Percentiles rank a stretch among this genome's conserved stretches.
Conservation (phyloP, 2,797 vertebrate genomes). For the Poeciliopsis paucimaculata region DNA sequence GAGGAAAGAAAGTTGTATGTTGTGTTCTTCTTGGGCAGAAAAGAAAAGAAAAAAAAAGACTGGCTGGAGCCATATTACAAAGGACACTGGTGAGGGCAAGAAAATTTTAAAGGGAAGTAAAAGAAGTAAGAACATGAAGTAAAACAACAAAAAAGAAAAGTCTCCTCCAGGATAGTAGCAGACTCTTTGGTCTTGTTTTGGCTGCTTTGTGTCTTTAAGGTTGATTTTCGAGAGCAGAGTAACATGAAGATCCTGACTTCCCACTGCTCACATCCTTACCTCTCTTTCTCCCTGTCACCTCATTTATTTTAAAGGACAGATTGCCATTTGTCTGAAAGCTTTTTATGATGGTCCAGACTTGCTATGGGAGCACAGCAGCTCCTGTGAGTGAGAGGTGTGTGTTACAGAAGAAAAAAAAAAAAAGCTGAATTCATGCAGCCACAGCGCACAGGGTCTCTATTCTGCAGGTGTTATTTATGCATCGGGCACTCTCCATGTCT, state of each 20-base stretch:
- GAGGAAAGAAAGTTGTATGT: conserved; percentile 19
- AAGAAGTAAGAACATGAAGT: conserved; percentile 23
- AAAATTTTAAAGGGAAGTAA: conserved; percentile 33
- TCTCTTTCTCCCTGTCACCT: conserved; percentile 49
- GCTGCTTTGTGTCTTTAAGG: conserved; percentile 15
- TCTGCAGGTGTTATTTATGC: conserved; percentile 79
- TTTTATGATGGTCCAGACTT: conserved; percentile 78
- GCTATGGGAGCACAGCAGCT: conserved; percentile 72
- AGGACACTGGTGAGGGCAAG: conserved; percentile 17
- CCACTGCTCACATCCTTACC: conserved; percentile 4
- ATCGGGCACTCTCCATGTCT: conserved; percentile 64
- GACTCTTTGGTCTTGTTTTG: conserved; percentile 13
- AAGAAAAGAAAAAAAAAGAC: not conserved
- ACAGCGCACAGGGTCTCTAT: conserved; percentile 54
- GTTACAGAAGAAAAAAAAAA: conserved; percentile 10
- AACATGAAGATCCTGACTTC: conserved; percentile 24
- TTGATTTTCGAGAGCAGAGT: conserved; percentile 16
- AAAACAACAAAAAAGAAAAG: not conserved
- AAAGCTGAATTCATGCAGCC: conserved; percentile 47
- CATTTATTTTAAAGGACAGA: conserved; percentile 78
- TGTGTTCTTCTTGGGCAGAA: not conserved
- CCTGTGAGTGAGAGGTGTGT: conserved; percentile 58
- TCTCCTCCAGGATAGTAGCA: not conserved
- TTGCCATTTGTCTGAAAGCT: conserved; percentile 83
- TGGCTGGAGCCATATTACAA: not conserved